These are phyloP conservation scores for Bergia puertoricense DNA, from an alignment of 92 coral and sea anemone species.

Conservation along the genomic window DNA sequence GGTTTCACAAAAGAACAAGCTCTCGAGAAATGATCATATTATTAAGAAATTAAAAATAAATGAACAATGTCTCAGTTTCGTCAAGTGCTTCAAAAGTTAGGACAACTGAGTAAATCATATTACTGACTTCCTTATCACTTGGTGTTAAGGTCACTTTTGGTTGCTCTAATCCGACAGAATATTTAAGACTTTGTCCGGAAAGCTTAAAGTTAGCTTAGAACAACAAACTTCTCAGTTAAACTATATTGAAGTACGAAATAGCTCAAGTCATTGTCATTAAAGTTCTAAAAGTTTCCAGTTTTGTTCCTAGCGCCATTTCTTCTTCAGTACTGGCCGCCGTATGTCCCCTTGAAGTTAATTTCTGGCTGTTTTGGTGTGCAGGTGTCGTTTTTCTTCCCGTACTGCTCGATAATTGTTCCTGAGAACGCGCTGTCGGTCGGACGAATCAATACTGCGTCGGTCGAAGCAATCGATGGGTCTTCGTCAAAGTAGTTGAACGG, in stretches of 20 bases:
- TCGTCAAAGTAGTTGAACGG: slow-evolving; percentile 90
- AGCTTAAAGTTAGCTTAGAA: background rate
- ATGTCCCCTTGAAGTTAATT: slow-evolving; percentile 37
- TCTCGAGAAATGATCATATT: background rate
- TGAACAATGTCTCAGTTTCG: background rate
- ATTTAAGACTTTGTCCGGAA: background rate
- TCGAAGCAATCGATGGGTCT: slow-evolving; percentile 82
- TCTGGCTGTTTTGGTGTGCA: slow-evolving; percentile 6
- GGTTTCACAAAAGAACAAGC: background rate
- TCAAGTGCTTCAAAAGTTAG: background rate
- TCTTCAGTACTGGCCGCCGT: slow-evolving; percentile 4
- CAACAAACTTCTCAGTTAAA: too few species aligned
- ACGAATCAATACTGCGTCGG: slow-evolving; percentile 69
- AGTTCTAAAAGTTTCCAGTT: background rate
- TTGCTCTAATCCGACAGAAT: background rate
- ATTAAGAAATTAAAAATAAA: too few species aligned
- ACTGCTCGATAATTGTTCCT: slow-evolving; percentile 22
- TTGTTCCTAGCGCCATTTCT: too few species aligned
- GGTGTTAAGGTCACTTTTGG: background rate
- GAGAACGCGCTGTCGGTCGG: slow-evolving; percentile 48
- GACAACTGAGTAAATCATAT: background rate
- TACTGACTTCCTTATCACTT: background rate
- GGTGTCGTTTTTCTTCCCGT: slow-evolving; percentile 31
- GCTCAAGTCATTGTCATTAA: background rate
- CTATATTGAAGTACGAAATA: background rate